Conservation (phyloP, 2,797 vertebrate genomes). For the Mormyrops boulengeri region DNA sequence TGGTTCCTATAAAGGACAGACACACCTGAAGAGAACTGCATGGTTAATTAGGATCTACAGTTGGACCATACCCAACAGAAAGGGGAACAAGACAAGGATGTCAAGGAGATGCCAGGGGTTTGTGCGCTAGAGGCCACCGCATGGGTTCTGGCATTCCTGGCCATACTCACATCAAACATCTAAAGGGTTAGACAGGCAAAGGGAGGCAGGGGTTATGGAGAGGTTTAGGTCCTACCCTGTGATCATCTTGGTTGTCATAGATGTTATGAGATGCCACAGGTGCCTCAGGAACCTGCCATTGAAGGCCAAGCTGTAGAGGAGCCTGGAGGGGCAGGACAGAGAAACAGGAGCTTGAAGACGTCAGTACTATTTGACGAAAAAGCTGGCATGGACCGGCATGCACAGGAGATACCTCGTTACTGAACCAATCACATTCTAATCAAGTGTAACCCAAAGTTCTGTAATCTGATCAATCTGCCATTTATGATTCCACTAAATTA, state of each 20-base stretch:
- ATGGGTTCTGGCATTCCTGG: neutral
- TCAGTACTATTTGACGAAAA: neutral
- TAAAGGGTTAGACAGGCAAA: neutral
- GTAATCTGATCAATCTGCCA: neutral
- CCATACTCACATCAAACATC: neutral
- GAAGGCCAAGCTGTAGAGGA: slow-evolving; percentile 96
- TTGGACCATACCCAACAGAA: neutral
- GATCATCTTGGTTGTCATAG: slow-evolving; percentile 96
- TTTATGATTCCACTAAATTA: neutral
- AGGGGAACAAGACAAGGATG: neutral
- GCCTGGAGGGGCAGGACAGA: slow-evolving; percentile 57
- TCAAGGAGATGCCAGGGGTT: neutral
- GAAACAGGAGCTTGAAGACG: neutral
- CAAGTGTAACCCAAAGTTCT: neutral
- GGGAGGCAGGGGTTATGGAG: neutral
- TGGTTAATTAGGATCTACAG: neutral
- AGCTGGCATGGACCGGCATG: neutral
- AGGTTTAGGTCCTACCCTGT: slow-evolving; percentile 74
- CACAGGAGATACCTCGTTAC: neutral
- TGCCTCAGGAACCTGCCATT: slow-evolving; percentile 93
- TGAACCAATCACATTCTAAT: neutral
- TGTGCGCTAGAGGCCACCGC: neutral
- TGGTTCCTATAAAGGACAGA: neutral
- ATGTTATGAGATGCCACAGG: slow-evolving; percentile 91
- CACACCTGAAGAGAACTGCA: neutral